Percentiles rank a stretch among this genome's conserved stretches.
Conservation (phyloP, 1,140 invertebrate species). For the Meloidogyne floridensis region DNA sequence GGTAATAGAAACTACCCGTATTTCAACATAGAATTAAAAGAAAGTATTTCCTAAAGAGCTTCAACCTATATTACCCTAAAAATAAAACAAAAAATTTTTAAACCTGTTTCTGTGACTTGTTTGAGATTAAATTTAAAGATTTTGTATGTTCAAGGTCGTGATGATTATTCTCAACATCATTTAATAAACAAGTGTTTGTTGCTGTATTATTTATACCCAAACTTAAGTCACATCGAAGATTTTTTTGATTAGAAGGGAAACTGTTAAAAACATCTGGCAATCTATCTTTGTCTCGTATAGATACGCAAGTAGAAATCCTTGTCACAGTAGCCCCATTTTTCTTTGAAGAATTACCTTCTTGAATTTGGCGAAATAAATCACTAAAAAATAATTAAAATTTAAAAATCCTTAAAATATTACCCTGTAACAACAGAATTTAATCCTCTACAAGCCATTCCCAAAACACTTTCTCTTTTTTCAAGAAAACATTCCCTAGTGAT, state of each 20-base stretch:
- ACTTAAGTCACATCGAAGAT: not conserved
- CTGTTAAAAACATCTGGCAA: constrained; percentile 25
- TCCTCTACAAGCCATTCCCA: constrained; percentile 25
- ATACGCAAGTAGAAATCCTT: constrained; percentile 20
- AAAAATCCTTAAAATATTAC: not conserved
- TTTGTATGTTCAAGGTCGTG: not conserved
- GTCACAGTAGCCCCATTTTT: not conserved
- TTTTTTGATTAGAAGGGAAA: constrained; percentile 24
- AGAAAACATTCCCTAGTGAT: constrained; percentile 14
- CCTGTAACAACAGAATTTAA: constrained; percentile 25
- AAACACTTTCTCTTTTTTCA: constrained; percentile 28
- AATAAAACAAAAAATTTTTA: constrained; percentile 13
- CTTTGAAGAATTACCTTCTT: not conserved
- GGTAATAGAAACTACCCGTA: too few species aligned
- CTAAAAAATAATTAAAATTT: constrained; percentile 16
- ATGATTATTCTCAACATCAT: not conserved
- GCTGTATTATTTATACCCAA: not conserved
- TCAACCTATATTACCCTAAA: not conserved
- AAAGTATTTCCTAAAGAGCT: too few species aligned
- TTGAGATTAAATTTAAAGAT: constrained; percentile 11
- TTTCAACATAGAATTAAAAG: not conserved
- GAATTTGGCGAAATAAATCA: constrained; percentile 23
- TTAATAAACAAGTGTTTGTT: not conserved
- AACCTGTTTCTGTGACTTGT: not conserved
- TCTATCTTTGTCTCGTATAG: constrained; percentile 10